These are phyloP conservation scores for Nycticryphes semicollaris DNA, from an alignment of 2,113 vertebrate species.

Conservation along the genomic window DNA sequence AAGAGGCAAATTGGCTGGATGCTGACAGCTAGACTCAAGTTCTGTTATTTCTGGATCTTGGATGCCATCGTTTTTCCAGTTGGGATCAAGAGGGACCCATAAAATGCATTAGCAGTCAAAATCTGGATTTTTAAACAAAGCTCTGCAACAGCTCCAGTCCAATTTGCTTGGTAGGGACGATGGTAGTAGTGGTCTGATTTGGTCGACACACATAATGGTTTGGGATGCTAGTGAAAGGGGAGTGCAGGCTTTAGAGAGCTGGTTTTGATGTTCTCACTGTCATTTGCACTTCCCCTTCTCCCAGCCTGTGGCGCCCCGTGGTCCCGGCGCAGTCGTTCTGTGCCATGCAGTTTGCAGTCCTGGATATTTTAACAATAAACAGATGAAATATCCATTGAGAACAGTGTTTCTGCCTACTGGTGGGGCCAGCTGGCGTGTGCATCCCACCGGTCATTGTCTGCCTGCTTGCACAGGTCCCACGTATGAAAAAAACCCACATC, in stretches of 20 bases:
- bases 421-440: conserved; percentile 16
- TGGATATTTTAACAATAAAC: conserved; percentile 21
- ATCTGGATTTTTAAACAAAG: conserved; percentile 29
- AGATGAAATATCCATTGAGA: conserved; percentile 56
- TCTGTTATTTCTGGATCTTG: conserved; percentile 69
- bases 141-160: neutral
- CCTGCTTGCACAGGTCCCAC: neutral
- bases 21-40: conserved; percentile 21
- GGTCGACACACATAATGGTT: neutral
- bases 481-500: neutral
- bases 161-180: neutral
- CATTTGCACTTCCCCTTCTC: neutral
- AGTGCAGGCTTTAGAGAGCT: neutral
- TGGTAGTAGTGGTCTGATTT: neutral
- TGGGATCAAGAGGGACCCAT: conserved; percentile 52
- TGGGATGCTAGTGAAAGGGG: conserved; percentile 4
- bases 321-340: neutral
- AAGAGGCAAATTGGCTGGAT: conserved; percentile 45
- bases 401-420: neutral
- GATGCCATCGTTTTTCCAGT: conserved; percentile 63
- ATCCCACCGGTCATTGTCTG: neutral
- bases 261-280: neutral
- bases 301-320: neutral
- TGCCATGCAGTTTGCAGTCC: neutral
- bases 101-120: conserved; percentile 58